Evolutionary conservation across 1,140 invertebrate species (phyloP), one percentile per base, ranked within the genome.

Genomic region (Panagrolaimus sp.): DNA sequence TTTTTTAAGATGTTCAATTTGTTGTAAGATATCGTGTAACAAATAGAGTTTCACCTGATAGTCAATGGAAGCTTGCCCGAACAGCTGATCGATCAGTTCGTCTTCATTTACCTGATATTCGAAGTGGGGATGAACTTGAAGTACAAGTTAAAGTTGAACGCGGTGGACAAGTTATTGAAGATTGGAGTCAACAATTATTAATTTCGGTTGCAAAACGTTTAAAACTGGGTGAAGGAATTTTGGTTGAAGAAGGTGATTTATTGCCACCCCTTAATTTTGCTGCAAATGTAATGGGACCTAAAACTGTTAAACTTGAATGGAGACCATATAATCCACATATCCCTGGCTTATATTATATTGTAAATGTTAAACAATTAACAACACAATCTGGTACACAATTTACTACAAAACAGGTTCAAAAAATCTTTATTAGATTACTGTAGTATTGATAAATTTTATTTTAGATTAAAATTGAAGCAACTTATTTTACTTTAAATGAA

Each of bases 311-410:
- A 70, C 63, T 78, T 1, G 68, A 77, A 46, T 78, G 77, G 20
- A 42, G 70, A 42, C 65, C 64, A 38, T 43, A 51, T 48, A 38
- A 20, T 20, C n/a, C 38, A 13, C 20, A 57, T 25, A 25, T 51
- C 46, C 13, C 71, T 63, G 74, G 64, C 46, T 74, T 78, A 46
- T 76, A 69, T 48, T 81, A 81, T 68, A 53, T 81, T 20, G 73
- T 81, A 5, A 81, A 78, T 65, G 73, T 81, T 5, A 74, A 78
- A 45, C 79, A 81, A 67, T 62, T 81, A 13, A 79, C 79, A n/a
- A 53, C 76, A 23, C 68, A 79, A 23, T 72, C 69, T 0, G 78
- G 72, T n/a, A 71, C 65, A 16, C 38, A 65, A 20, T 62, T 74
- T 43, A 65, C 75, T 23, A 63, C 69, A 16, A 72, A 82, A 68